Base-by-base conservation (phyloP, 2,888 invertebrate genomes). In the Apotomis betuletana region DNA sequence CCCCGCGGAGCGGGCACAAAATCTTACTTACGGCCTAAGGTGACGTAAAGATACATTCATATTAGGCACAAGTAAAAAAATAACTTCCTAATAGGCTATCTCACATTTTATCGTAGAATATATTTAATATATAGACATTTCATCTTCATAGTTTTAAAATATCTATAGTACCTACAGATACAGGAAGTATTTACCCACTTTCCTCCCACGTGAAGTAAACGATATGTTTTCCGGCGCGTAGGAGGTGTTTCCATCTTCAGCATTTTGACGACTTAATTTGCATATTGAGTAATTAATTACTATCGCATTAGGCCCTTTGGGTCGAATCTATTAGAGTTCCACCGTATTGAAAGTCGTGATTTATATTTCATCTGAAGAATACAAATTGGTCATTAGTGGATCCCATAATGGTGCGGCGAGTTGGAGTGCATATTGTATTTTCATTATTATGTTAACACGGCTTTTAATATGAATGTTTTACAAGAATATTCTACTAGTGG, bases 201-300 rank as follows among this genome's bases (percentile, higher is more conserved):
- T 54, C 55, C 38, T 46, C 72, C 67, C 58, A 58, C 68, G 15
- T 58, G 36, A 4, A 9, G 60, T 54, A 61, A 67, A 27, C 68
- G 46, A 63, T 61, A 46, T 57, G 51, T 36, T 67, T 52, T 27
- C n/a, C 12, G n/a, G 38, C 15, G 15, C 15, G 72, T 63, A 57
- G 72, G 68, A 58, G 52, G 12, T 13, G 38, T 59, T 63, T 71
- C 62, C 38, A 62, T 59, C 63, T 59, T 44, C 52, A 46, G 36
- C 67, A 46, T 55, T 61, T 52, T 75, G 65, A 76, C 77, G 78
- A 78, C 77, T 78, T 77, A 76, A 80, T 82, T 81, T 81, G 77
- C 78, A 79, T 80, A 76, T 74, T 74, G 77, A 77, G 75, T 75
- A 78, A 77, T 80, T 80, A 78, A 78, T 77, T 76, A 76, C 71